Evolutionary conservation across 2,113 vertebrate genomes (phyloP), one percentile per base, ranked within the genome.

Genomic region (Onychostruthus taczanowskii): DNA sequence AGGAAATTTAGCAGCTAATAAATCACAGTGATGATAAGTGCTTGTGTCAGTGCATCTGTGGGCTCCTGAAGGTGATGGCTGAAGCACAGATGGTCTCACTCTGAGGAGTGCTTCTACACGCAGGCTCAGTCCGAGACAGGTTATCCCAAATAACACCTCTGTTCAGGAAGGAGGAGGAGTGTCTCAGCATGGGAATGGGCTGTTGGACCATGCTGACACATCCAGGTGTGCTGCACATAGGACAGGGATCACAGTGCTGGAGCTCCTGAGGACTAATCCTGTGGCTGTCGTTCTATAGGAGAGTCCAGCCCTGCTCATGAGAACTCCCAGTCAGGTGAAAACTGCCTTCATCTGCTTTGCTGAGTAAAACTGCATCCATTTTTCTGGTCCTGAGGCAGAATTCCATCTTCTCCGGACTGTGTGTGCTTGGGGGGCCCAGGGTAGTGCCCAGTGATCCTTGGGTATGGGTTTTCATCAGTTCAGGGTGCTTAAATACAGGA

Each of bases 21-120:
- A 84, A 88, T 81, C 79, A 62, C 31, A 39, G 22, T 59, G 24
- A 12, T 69, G 61, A 1, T 79, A 68, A 69, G n/a, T 53, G 15
- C n/a, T 88, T 8, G 3, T 1, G 7, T 31, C 39, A 37, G 35
- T 59, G n/a, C 44, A 13, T 58, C 49, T 73, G 70, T 61, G 72
- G 20, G 62, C 44, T 73, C 44, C 64, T 68, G 58, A 83, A 63
- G 69, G 44, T 62, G 74, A 41, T 50, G 39, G 68, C 62, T 63
- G 77, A 75, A 50, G 35, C 37, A 68, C 41, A 59, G 35, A 72
- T 87, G n/a, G 47, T 59, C 84, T 83, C 33, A 50, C 72, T 52
- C 33, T 1, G 9, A 64, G 46, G 62, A 87, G 12, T 11, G 18
- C 15, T 72, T 73, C 46, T 14, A 33, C 49, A 61, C 0, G 0